Evolutionary conservation across 2,113 vertebrate species (phyloP).

Genomic region (Ammodytes dubius): DNA sequence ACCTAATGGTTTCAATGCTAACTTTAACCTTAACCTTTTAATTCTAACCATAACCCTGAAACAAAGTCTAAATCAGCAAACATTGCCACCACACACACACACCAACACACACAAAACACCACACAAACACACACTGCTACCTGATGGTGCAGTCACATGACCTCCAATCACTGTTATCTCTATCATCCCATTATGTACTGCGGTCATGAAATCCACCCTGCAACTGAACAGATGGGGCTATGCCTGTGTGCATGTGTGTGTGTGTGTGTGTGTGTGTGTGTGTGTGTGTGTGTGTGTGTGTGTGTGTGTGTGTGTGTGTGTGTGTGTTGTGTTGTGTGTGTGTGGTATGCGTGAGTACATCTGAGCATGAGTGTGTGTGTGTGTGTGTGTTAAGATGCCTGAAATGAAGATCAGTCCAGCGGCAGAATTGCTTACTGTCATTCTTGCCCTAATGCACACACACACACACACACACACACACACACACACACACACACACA

Average conservation of each 20-base stretch:
- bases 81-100: not conserved
- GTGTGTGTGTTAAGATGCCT: conserved; percentile 55
- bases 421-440: conserved; percentile 76
- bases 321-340: conserved; percentile 22
- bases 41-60: not conserved
- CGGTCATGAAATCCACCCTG: conserved; percentile 67
- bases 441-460: conserved; percentile 65
- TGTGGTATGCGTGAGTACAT: not conserved
- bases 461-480: conserved; percentile 10
- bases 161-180: conserved; percentile 64
- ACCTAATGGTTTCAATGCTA: not conserved
- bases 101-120: conserved; percentile 12
- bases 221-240: conserved; percentile 70
- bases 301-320: not conserved
- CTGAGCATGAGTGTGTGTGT: conserved; percentile 16
- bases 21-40: not conserved
- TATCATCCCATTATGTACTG: conserved; percentile 66
- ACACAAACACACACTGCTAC: conserved; percentile 58
- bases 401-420: conserved; percentile 77
- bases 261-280: conserved; percentile 27
- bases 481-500: not conserved
- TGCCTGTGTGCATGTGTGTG: conserved; percentile 26
- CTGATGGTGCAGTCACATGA: conserved; percentile 70
- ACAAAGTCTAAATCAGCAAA: not conserved
- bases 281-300: conserved; percentile 6